Conservation (phyloP, 2,113 vertebrate species). For the Gambusia holbrooki region DNA sequence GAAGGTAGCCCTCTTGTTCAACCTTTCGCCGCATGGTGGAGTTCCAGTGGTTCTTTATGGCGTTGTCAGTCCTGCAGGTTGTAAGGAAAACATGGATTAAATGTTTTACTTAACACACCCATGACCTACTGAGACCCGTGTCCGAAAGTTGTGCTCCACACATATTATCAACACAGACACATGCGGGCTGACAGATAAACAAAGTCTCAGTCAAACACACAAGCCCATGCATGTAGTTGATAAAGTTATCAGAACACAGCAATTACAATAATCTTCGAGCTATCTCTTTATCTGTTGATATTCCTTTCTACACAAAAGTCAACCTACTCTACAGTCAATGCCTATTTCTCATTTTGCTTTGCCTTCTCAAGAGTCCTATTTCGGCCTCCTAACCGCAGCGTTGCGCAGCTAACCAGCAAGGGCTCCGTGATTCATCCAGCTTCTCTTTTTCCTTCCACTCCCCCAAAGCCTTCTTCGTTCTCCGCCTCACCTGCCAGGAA, state of each 20-base stretch:
- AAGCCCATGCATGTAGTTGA: constrained; percentile 10
- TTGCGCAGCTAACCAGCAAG: constrained; percentile 44
- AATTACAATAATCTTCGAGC: constrained; percentile 40
- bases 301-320: constrained; percentile 3
- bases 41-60: constrained; percentile 99
- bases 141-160: background rate
- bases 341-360: constrained; percentile 20
- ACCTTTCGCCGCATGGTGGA: constrained; percentile 99
- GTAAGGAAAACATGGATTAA: background rate
- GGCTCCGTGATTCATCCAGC: constrained; percentile 49
- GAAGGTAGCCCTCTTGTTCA: constrained; percentile 98
- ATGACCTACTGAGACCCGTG: background rate
- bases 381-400: constrained; percentile 40
- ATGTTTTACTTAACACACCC: constrained; percentile 1
- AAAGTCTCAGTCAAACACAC: constrained; percentile 18
- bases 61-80: constrained; percentile 93
- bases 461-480: background rate
- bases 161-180: constrained; percentile 41
- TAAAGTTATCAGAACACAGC: constrained; percentile 40
- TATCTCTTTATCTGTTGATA: constrained; percentile 2
- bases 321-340: background rate
- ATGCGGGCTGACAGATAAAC: constrained; percentile 27
- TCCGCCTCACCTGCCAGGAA: constrained; percentile 91
- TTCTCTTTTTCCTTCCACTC: constrained; percentile 15
- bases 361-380: constrained; percentile 4